Conservation (phyloP, 2,797 vertebrate genomes). For the Anguilla megastoma region DNA sequence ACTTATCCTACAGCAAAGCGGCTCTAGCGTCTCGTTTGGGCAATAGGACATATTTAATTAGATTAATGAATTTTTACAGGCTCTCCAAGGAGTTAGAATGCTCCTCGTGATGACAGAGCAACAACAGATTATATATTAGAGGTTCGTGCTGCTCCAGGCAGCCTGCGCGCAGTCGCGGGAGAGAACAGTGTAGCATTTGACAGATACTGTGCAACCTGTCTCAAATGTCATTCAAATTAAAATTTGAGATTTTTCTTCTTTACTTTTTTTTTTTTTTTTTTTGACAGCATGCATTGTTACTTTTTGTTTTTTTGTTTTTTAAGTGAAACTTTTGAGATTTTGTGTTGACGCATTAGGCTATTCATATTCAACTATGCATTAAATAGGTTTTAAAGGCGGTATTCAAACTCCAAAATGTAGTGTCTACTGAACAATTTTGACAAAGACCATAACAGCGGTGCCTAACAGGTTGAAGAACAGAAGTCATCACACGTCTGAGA, state of each 20-base stretch:
- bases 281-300: constrained; percentile 24
- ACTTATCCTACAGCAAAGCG: constrained; percentile 98
- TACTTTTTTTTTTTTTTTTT: not conserved
- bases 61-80: constrained; percentile 97
- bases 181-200: constrained; percentile 72
- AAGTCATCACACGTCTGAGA: not conserved
- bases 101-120: constrained; percentile 92
- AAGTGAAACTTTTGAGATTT: not conserved
- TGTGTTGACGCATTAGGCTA: not conserved
- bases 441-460: not conserved
- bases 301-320: constrained; percentile 12
- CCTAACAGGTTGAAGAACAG: not conserved
- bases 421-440: not conserved
- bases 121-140: constrained; percentile 95
- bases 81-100: constrained; percentile 88
- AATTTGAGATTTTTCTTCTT: constrained; percentile 31
- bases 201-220: constrained; percentile 74
- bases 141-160: constrained; percentile 77
- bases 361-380: not conserved
- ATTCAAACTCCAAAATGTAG: not conserved
- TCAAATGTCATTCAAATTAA: constrained; percentile 47
- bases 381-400: not conserved
- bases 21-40: constrained; percentile 93
- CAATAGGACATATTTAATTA: constrained; percentile 99
- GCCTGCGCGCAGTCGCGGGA: constrained; percentile 74